Conservation (phyloP, 1,140 invertebrate genomes). For the Galleria mellonella region DNA sequence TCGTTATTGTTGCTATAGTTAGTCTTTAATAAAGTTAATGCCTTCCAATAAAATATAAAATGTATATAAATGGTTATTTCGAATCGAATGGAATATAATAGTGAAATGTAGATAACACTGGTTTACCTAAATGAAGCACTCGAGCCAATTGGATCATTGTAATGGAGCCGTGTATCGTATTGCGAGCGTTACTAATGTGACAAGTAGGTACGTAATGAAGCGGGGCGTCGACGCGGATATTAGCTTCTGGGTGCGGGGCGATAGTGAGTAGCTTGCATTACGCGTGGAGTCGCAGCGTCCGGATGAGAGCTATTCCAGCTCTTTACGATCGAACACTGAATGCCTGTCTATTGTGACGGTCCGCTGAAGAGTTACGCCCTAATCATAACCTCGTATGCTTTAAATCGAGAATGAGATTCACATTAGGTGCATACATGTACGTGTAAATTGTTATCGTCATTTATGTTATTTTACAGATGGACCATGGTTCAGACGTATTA, state of each 20-base stretch:
- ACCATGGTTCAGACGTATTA: background rate
- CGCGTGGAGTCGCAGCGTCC: slow-evolving; percentile 12
- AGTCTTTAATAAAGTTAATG: background rate
- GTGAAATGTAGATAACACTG: too few relatives aligned
- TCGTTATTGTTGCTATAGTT: background rate
- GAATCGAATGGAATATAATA: too few relatives aligned
- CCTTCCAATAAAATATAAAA: background rate
- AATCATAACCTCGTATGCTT: slow-evolving; percentile 6
- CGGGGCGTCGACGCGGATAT: slow-evolving; percentile 13
- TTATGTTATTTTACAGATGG: background rate
- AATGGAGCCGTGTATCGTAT: too few relatives aligned
- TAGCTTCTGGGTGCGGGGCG: slow-evolving; percentile 4
- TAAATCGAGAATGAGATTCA: slow-evolving; percentile 1
- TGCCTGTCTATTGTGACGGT: slow-evolving; percentile 13
- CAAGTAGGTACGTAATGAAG: slow-evolving; percentile 2
- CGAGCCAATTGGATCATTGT: too few relatives aligned
- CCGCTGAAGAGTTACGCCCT: background rate
- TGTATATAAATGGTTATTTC: too few relatives aligned
- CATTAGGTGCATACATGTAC: background rate
- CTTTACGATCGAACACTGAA: slow-evolving; percentile 27
- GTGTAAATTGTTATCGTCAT: background rate
- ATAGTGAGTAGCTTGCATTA: slow-evolving; percentile 1
- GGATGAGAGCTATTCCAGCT: slow-evolving; percentile 28
- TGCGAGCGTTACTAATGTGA: too few relatives aligned
- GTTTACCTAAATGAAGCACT: too few relatives aligned